Evolutionary conservation across 2,113 vertebrate genomes (phyloP).

Genomic region (Nasalis larvatus): DNA sequence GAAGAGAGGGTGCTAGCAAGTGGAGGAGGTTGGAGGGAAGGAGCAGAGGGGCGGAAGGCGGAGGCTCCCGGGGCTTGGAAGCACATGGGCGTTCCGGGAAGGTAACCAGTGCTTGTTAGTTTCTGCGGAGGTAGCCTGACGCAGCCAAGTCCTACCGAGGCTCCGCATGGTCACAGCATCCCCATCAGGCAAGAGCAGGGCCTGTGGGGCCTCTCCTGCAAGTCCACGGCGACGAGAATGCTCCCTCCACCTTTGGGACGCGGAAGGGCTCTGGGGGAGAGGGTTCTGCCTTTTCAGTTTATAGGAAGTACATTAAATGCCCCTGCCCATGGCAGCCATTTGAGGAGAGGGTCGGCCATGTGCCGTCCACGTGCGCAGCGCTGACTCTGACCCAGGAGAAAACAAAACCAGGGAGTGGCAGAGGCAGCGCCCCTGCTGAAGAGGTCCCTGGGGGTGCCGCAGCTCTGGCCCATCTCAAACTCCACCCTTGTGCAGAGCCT

Average conservation of each 20-base stretch:
- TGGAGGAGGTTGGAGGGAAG: neutral
- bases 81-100: too few species aligned
- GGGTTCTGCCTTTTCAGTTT: too few species aligned
- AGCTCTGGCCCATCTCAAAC: neutral
- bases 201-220: neutral
- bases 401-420: too few species aligned
- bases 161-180: neutral
- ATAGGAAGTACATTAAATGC: too few species aligned
- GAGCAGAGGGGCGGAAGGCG: rapidly evolving
- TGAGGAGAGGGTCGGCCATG: rapidly evolving
- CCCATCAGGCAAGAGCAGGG: too few species aligned
- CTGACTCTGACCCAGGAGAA: neutral
- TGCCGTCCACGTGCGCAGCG: neutral
- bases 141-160: neutral
- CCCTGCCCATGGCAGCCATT: rapidly evolving
- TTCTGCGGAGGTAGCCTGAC: neutral
- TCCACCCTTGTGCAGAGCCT: neutral
- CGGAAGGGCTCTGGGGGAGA: rapidly evolving
- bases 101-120: neutral
- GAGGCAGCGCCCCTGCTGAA: neutral
- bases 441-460: neutral
- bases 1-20: neutral
- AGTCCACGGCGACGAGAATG: rapidly evolving
- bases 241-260: neutral
- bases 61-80: neutral